A percentile compares a stretch with the other conserved stretches of the same genome.
These are phyloP conservation scores for Sebastes steindachneri DNA, from an alignment of 2,797 vertebrate genomes.

Conservation along the genomic window DNA sequence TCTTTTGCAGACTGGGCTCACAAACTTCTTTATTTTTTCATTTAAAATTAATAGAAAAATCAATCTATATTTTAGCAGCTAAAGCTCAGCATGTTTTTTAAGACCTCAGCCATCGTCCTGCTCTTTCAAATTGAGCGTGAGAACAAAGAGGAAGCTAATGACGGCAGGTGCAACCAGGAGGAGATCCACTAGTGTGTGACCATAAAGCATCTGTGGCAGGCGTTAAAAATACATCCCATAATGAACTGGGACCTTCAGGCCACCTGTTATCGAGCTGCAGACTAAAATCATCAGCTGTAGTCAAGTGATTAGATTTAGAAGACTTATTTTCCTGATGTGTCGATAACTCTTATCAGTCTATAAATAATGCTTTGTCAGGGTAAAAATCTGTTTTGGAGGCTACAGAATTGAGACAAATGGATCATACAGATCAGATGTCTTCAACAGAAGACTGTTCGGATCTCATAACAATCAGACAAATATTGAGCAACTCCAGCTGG, in stretches of 20 bases:
- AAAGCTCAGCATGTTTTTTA: not conserved
- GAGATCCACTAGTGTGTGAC: not conserved
- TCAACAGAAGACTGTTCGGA: not conserved
- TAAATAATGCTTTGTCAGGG: not conserved
- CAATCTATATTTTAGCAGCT: not conserved
- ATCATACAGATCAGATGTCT: not conserved
- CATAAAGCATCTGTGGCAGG: conserved; percentile 6
- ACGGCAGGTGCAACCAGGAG: not conserved
- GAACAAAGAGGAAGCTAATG: not conserved
- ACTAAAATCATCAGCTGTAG: conserved; percentile 63
- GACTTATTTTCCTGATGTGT: not conserved
- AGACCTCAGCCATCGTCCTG: not conserved
- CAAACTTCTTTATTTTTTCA: not conserved
- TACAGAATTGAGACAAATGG: too few species aligned
- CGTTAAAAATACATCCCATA: not conserved
- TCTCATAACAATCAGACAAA: not conserved
- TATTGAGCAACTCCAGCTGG: not conserved
- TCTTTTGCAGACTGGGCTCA: not conserved
- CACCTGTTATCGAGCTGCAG: conserved; percentile 76
- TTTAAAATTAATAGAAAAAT: not conserved
- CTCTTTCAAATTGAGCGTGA: not conserved
- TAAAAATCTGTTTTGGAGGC: too few species aligned
- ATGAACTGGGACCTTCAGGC: not conserved
- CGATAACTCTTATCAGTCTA: not conserved
- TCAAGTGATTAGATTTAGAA: not conserved